Conservation (phyloP, 2,113 vertebrate species). For the Elachura formosa region DNA sequence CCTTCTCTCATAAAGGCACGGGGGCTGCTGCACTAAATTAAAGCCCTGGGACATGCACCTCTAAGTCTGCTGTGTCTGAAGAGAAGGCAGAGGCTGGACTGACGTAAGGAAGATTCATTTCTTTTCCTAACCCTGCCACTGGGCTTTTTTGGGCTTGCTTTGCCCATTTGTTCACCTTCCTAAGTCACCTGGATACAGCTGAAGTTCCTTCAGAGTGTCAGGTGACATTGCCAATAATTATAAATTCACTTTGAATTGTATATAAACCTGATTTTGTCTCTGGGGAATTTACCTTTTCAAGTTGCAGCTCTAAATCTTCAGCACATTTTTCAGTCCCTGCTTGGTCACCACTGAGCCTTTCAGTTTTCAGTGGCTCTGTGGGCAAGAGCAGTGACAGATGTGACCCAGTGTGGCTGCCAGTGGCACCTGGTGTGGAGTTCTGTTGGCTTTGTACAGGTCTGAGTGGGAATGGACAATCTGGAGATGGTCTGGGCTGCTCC, state of each 20-base stretch:
- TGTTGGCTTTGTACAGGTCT: neutral
- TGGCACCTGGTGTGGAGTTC: neutral
- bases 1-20: neutral
- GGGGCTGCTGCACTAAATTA: neutral
- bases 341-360: neutral
- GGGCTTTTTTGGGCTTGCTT: neutral
- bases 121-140: neutral
- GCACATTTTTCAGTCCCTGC: neutral
- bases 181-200: neutral
- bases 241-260: neutral
- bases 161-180: neutral
- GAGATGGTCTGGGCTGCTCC: neutral
- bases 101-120: neutral
- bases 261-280: neutral
- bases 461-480: neutral
- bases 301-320: neutral
- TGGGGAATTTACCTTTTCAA: neutral
- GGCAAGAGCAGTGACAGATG: neutral
- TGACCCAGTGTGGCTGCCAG: neutral
- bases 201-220: neutral
- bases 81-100: neutral
- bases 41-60: neutral
- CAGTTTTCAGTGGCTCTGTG: neutral
- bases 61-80: neutral
- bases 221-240: neutral